A percentile compares a stretch with the other conserved stretches of the same genome.
phyloP scores from a whole-genome alignment of 1,140 invertebrate genomes.

The Penaeus japonicus region DNA sequence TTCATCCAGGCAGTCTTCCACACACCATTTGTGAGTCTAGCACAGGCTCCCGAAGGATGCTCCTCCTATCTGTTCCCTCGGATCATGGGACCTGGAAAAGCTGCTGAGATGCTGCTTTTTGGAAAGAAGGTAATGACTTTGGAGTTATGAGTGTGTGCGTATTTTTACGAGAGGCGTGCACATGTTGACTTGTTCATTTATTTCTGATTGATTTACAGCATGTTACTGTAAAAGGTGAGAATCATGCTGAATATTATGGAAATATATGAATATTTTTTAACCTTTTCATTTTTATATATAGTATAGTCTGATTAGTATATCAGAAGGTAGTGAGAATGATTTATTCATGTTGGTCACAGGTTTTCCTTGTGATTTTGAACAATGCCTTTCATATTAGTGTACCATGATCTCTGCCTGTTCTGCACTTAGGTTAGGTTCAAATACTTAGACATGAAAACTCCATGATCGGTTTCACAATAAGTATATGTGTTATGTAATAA shows the following conservation, averaged over 20 bases:
- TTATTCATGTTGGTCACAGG: no score
- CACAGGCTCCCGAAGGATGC: conserved; percentile 71
- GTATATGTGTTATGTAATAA: no score
- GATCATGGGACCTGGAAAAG: conserved; percentile 68
- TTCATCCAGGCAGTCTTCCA: conserved; percentile 67
- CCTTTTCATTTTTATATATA: not conserved
- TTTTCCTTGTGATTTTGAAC: no score
- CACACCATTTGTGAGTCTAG: conserved; percentile 70
- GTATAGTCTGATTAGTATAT: no score
- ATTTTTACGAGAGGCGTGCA: not conserved
- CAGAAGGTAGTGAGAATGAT: no score
- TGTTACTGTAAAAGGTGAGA: not conserved
- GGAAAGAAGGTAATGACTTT: conserved; percentile 29
- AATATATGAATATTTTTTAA: not conserved
- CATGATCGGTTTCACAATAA: no score
- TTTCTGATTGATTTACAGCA: not conserved
- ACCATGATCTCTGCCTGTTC: no score
- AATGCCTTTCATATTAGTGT: no score
- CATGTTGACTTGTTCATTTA: not conserved
- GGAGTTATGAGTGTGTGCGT: no score
- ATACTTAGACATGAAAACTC: no score
- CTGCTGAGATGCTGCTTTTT: conserved; percentile 67
- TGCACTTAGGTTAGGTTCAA: no score
- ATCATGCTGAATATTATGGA: not conserved
- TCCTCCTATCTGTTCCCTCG: conserved; percentile 70